These are phyloP conservation scores for Cheilosia vernalis DNA, from an alignment of 2,888 invertebrate species.

Conservation along the genomic window DNA sequence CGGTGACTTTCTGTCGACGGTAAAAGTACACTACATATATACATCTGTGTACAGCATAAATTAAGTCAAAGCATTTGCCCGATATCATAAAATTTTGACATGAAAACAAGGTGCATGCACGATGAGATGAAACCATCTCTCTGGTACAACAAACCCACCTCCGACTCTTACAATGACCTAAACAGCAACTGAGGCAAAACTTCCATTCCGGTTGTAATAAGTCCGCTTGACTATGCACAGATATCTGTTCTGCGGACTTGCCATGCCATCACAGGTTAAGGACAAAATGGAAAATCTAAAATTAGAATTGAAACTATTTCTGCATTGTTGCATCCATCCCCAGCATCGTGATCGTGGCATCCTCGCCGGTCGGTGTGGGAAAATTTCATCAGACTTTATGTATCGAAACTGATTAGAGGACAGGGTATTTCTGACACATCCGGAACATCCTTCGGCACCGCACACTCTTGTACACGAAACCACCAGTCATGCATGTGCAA, in stretches of 20 bases:
- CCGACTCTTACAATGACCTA: conserved; percentile 59
- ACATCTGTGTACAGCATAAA: conserved; percentile 54
- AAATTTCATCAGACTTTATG: conserved; percentile 75
- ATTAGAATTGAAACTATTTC: conserved; percentile 69
- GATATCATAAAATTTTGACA: conserved; percentile 71
- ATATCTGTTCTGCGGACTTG: conserved; percentile 15
- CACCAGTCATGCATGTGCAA: conserved; percentile 64
- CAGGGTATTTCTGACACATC: conserved; percentile 53
- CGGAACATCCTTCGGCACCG: conserved; percentile 4
- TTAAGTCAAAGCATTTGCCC: conserved; percentile 60
- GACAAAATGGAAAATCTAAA: conserved; percentile 54
- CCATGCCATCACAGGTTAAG: conserved; percentile 24
- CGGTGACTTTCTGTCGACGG: not conserved
- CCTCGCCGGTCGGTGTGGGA: conserved; percentile 27
- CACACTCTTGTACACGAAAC: conserved; percentile 3
- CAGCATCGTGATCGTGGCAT: not conserved
- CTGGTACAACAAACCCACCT: not conserved
- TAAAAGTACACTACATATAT: conserved; percentile 28
- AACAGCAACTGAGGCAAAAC: conserved; percentile 59
- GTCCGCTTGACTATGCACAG: conserved; percentile 58
- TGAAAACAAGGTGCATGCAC: conserved; percentile 65
- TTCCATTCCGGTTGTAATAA: conserved; percentile 66
- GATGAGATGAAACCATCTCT: conserved; percentile 49
- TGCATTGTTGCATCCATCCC: conserved; percentile 56
- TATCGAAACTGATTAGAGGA: conserved; percentile 73